Evolutionary conservation across 2,797 vertebrate genomes (phyloP).

Genomic region (Otolemur crassicaudatus): DNA sequence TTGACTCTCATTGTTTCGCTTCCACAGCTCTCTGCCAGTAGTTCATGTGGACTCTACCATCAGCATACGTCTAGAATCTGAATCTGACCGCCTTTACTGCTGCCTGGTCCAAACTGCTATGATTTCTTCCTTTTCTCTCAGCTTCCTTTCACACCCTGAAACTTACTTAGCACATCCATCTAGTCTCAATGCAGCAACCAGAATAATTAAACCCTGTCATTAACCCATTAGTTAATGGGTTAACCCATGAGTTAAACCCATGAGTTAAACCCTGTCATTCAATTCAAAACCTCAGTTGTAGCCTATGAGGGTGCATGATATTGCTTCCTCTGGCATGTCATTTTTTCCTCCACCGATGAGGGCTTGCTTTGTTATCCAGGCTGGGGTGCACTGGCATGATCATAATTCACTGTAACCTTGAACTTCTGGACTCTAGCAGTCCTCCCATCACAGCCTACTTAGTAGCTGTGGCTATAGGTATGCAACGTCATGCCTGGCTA

Average conservation of each 20-base stretch:
- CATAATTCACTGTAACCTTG: not conserved
- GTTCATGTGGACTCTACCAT: constrained; percentile 8
- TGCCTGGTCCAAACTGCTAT: not conserved
- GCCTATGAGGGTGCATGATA: not conserved
- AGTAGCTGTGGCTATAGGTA: not conserved
- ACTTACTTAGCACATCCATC: not conserved
- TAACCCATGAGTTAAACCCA: not conserved
- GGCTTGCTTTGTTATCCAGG: not conserved
- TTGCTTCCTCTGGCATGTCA: not conserved
- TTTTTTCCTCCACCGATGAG: not conserved
- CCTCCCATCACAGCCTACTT: not conserved
- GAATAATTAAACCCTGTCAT: not conserved
- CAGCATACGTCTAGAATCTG: constrained; percentile 11
- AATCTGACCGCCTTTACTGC: not conserved
- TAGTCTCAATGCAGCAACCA: not conserved
- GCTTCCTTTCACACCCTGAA: not conserved
- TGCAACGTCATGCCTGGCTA: not conserved
- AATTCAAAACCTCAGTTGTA: not conserved
- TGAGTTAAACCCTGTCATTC: not conserved
- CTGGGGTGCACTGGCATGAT: not conserved
- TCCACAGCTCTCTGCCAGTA: constrained; percentile 1
- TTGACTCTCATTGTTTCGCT: not conserved
- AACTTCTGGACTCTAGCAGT: not conserved
- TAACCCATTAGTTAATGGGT: no score
- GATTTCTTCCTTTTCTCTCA: constrained; percentile 6